Percentiles rank a stretch among this genome's conserved stretches.
These are phyloP conservation scores for Heliangelus exortis DNA, from an alignment of 2,797 vertebrate species.

Conservation along the genomic window DNA sequence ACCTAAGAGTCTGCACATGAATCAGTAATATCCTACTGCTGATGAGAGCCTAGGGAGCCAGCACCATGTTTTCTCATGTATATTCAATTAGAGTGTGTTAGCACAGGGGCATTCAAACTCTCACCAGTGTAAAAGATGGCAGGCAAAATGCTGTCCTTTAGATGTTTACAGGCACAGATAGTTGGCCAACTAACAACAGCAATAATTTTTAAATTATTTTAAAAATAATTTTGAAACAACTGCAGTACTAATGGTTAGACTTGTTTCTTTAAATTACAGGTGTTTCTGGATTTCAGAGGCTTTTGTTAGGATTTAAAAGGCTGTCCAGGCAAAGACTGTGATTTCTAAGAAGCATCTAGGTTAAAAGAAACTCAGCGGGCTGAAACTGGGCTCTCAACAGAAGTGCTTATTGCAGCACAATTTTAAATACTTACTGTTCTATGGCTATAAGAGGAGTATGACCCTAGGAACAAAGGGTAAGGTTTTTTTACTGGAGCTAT, in stretches of 20 bases:
- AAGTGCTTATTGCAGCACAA: background rate
- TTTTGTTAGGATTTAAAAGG: background rate
- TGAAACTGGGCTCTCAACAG: background rate
- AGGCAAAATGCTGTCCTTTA: background rate
- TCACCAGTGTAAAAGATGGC: background rate
- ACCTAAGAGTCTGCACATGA: background rate
- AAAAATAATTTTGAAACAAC: background rate
- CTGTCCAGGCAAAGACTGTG: conserved; percentile 17
- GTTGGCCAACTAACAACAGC: background rate
- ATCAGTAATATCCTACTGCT: background rate
- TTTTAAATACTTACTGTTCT: background rate
- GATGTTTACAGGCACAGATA: background rate
- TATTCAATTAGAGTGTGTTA: background rate
- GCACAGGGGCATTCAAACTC: background rate
- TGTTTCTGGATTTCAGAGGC: background rate
- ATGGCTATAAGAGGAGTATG: background rate
- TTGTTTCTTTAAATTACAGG: conserved; percentile 8
- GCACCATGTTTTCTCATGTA: background rate
- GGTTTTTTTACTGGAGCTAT: background rate
- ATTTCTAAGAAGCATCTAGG: background rate
- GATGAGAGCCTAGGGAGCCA: background rate
- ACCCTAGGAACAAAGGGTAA: background rate
- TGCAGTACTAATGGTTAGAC: background rate
- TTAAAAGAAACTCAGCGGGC: background rate
- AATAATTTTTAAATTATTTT: background rate